Base-by-base conservation (phyloP, 1,140 invertebrate genomes). In the Tetramorium simillimum region DNA sequence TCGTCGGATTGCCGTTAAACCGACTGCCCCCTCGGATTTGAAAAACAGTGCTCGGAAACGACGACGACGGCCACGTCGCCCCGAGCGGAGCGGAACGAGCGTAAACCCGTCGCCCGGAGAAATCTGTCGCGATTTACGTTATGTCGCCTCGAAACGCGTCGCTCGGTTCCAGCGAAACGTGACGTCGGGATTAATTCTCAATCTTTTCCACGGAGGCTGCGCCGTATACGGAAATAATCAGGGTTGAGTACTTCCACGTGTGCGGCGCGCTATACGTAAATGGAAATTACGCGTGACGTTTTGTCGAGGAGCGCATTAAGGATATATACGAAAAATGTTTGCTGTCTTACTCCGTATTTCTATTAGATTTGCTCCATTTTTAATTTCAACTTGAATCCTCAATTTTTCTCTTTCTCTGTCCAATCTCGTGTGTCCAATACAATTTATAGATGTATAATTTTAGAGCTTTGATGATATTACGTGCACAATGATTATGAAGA, bases 121-220 rank as follows among this genome's bases (percentile, higher is more conserved):
- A 82, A 86, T 67, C 67, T 60, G 53, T 33, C 40, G 85, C 78
- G 65, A 86, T 69, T 62, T 84, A 82, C 85, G 40, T 62, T 81
- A 80, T 33, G 85, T 80, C 76, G n/a, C 56, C 62, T 75, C 18
- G 49, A 43, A 70, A 75, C 67, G 40, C 40, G 18, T 18, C 80
- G 69, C 33, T 56, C 46, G 63, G 28, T 46, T 46, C 28, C n/a
- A 56, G 14, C 51, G 62, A 49, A 49, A 84, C 69, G 80, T 84
- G 80, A 84, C 40, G 69, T 84, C 69, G 69, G 63, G 40, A 84
- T 84, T 84, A 84, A 84, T 84, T 75, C 53, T 75, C 69, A 9
- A 84, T 84, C 80, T 84, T 60, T 84, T 73, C 51, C 40, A 33
- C 40, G 37, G 33, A 21, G 24, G 37, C 18, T n/a, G 7, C 63